Percentiles rank a stretch among this genome's conserved stretches.
These are phyloP conservation scores for Philaenus spumarius DNA, from an alignment of 1,140 invertebrate genomes.

Conservation along the genomic window DNA sequence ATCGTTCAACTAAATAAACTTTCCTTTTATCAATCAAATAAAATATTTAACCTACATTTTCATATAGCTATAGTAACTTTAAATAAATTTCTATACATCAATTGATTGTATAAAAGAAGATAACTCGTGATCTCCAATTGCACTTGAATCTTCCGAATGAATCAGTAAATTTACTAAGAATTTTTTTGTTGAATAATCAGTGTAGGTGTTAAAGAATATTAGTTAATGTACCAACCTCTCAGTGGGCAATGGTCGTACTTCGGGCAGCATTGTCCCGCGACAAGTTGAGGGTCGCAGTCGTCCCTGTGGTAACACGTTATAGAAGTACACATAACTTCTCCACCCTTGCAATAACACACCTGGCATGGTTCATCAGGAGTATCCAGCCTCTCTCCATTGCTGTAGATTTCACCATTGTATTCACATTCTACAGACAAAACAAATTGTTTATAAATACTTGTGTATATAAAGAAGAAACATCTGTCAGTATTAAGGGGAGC, in stretches of 20 bases:
- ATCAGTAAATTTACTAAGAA: background rate
- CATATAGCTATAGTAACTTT: no score
- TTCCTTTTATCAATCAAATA: no score
- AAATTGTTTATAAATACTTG: background rate
- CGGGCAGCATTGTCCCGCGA: slow-evolving; percentile 65
- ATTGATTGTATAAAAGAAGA: background rate
- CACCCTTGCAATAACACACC: slow-evolving; percentile 71
- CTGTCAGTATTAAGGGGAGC: no score
- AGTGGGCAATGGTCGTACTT: slow-evolving; percentile 71
- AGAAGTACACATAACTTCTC: slow-evolving; percentile 64
- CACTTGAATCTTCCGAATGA: no score
- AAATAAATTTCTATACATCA: no score
- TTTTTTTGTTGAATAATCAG: slow-evolving; percentile 2
- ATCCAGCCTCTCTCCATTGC: slow-evolving; percentile 64
- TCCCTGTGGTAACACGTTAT: slow-evolving; percentile 65
- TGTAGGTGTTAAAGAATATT: background rate
- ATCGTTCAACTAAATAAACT: no score
- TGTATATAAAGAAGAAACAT: no score
- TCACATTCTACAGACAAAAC: slow-evolving; percentile 56
- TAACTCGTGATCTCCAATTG: background rate
- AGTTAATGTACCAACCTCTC: slow-evolving; percentile 48
- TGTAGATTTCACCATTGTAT: slow-evolving; percentile 62
- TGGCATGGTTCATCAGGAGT: slow-evolving; percentile 59
- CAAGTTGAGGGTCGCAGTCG: slow-evolving; percentile 60
- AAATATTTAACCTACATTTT: no score